Percentiles rank a stretch among this genome's conserved stretches.
These are phyloP conservation scores for Anabas testudineus DNA, from an alignment of 2,797 vertebrate species.

Conservation along the genomic window DNA sequence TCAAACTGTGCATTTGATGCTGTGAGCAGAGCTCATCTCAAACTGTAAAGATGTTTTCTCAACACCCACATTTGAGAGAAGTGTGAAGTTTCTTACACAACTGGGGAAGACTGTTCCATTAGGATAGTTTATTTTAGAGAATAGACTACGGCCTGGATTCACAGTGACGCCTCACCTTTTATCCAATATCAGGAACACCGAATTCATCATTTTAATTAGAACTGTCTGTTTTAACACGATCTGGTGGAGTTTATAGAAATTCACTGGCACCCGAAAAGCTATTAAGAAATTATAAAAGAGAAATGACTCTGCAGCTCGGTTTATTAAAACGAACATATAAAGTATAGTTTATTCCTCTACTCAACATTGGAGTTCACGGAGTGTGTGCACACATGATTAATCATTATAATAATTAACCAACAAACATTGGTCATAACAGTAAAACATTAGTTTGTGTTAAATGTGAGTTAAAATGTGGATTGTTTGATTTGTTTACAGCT, in stretches of 20 bases:
- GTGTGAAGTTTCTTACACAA: neutral
- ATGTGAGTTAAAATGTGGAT: too few relatives aligned
- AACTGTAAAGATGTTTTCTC: neutral
- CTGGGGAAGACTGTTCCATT: neutral
- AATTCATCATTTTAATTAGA: neutral
- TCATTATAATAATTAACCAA: too few relatives aligned
- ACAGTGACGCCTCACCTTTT: neutral
- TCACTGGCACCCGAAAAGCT: too few relatives aligned
- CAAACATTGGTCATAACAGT: too few relatives aligned
- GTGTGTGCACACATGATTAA: too few relatives aligned
- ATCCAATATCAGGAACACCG: neutral
- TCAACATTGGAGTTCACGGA: too few relatives aligned
- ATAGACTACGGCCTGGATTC: neutral
- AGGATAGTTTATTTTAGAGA: neutral
- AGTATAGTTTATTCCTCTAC: neutral
- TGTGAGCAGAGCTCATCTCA: neutral
- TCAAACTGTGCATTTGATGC: slow-evolving; percentile 15
- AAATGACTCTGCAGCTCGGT: neutral
- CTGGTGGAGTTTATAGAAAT: too few relatives aligned
- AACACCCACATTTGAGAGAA: slow-evolving; percentile 5
- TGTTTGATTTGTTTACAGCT: too few relatives aligned
- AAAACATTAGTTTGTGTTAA: too few relatives aligned
- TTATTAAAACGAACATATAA: neutral
- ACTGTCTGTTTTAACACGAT: neutral
- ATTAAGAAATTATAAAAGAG: neutral